phyloP scores from a whole-genome alignment of 2,113 vertebrate genomes.

The Pedetes capensis region DNA sequence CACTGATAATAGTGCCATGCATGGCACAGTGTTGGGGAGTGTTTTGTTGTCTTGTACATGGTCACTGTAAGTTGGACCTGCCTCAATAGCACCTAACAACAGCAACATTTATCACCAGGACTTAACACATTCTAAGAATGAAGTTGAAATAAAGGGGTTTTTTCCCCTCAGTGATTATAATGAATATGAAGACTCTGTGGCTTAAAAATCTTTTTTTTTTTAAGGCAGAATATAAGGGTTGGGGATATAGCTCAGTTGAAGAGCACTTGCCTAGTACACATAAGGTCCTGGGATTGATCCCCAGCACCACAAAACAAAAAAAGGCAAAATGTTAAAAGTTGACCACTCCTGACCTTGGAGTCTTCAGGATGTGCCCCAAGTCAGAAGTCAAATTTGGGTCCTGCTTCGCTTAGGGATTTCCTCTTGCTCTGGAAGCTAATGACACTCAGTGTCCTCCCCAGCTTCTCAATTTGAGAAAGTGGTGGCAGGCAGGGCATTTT shows the following conservation, averaged over 20 bases:
- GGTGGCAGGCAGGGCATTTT: not conserved
- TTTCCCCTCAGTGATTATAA: not conserved
- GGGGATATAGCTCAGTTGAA: too few relatives aligned
- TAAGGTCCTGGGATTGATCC: too few relatives aligned
- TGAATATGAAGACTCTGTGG: not conserved
- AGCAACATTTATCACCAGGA: slow-evolving; percentile 12
- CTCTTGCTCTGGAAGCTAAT: not conserved
- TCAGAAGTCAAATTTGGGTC: not conserved
- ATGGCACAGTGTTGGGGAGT: too few relatives aligned
- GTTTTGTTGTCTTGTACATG: too few relatives aligned
- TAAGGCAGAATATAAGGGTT: too few relatives aligned
- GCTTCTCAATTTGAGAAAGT: not conserved
- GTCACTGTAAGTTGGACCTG: too few relatives aligned
- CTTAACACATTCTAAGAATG: not conserved
- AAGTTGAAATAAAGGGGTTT: not conserved
- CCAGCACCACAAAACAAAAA: too few relatives aligned
- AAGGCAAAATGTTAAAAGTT: not conserved
- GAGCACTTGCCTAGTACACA: too few relatives aligned
- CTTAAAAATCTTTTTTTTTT: not conserved
- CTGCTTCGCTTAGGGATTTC: not conserved
- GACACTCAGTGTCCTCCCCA: not conserved
- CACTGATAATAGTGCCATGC: too few relatives aligned
- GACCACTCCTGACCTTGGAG: not conserved
- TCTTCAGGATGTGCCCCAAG: not conserved
- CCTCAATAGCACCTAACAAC: too few relatives aligned